phyloP scores from a whole-genome alignment of 1,140 invertebrate genomes.

The Zaprionus nigranus region DNA sequence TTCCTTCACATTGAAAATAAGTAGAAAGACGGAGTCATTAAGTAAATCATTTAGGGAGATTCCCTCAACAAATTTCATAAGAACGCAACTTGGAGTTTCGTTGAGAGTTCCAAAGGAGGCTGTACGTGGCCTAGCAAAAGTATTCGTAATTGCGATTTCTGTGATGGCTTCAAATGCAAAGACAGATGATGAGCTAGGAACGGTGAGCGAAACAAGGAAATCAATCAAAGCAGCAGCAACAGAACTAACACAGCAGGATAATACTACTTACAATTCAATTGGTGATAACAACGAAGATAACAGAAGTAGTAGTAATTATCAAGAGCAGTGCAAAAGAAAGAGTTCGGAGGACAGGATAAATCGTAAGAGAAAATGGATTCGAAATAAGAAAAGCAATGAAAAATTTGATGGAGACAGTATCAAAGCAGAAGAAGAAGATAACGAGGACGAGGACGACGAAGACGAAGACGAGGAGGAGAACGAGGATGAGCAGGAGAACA shows the following conservation, averaged over 20 bases:
- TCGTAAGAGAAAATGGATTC: conserved; percentile 41
- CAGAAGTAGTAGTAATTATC: background rate
- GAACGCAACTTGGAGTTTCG: conserved; percentile 4
- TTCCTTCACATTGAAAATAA: conserved; percentile 59
- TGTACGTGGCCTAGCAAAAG: background rate
- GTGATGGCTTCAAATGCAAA: conserved; percentile 57
- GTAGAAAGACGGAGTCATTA: conserved; percentile 38
- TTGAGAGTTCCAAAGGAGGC: conserved; percentile 15
- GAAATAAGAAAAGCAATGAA: conserved; percentile 9
- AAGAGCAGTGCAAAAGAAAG: conserved; percentile 20
- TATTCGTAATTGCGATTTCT: background rate
- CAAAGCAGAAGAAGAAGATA: background rate
- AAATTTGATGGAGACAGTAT: background rate
- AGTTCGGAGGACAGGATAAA: conserved; percentile 11
- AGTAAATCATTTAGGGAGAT: conserved; percentile 16
- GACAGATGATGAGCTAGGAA: conserved; percentile 26
- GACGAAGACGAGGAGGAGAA: background rate
- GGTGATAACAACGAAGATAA: conserved; percentile 21
- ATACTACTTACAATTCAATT: background rate
- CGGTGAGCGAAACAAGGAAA: conserved; percentile 3
- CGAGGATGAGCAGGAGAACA: background rate
- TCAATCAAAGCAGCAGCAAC: background rate
- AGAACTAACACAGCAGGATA: background rate
- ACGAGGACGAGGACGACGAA: background rate
- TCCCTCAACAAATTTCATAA: background rate